A percentile compares a stretch with the other conserved stretches of the same genome.
Evolutionary conservation across 2,797 vertebrate genomes (phyloP).

Genomic region (Simalia tracyae): DNA sequence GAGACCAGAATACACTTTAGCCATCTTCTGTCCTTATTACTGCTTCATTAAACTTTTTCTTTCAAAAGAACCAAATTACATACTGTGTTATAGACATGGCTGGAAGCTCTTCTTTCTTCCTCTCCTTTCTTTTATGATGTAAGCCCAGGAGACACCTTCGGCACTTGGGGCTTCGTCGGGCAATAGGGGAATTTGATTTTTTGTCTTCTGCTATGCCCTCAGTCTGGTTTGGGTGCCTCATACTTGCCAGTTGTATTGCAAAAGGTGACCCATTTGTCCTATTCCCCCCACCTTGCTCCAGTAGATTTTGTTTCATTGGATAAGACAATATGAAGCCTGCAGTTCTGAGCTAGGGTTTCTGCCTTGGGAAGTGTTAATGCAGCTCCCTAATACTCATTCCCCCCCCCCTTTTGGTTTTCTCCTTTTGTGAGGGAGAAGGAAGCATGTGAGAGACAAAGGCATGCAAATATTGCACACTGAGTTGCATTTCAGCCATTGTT

Average conservation of each 20-base stretch:
- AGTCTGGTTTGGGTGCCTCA: not conserved
- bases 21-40: not conserved
- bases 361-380: not conserved
- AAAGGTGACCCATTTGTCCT: not conserved
- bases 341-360: not conserved
- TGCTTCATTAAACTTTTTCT: not conserved
- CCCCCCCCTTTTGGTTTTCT: not conserved
- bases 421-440: not conserved
- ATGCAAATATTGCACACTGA: not conserved
- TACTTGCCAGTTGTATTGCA: not conserved
- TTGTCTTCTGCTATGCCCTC: not conserved
- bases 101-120: not conserved
- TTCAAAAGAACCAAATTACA: not conserved
- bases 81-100: not conserved
- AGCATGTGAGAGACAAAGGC: not conserved
- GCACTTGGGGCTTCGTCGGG: not conserved
- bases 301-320: not conserved
- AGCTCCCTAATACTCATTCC: not conserved
- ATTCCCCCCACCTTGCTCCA: not conserved
- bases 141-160: not conserved
- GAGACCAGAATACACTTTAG: not conserved
- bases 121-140: not conserved
- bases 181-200: not conserved
- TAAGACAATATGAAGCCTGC: not conserved
- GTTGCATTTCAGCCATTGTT: not conserved